Evolutionary conservation across 1,140 invertebrate genomes (phyloP), one percentile per base, ranked within the genome.

Genomic region (Pseudomyrmex concolor): DNA sequence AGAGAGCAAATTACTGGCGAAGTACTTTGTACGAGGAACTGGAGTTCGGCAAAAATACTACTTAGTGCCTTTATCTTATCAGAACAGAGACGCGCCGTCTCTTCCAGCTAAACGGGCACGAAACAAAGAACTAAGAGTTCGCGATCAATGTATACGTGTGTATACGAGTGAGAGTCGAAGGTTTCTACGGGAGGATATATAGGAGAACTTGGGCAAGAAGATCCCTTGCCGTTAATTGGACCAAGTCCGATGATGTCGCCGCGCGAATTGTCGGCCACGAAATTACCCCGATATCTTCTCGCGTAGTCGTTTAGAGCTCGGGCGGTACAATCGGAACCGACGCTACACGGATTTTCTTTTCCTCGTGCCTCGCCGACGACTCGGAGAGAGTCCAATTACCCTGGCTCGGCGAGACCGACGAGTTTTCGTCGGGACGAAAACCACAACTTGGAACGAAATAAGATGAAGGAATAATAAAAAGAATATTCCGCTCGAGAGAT

Each of bases 251-350:
- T 88, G 86, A 87, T 85, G 84, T 54, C 67, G 81, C 82, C 84
- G 84, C 68, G 88, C 86, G 84, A 88, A 90, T 90, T 84, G 83
- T 88, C 86, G 73, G 45, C 83, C 88, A 85, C 85, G 76, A 83
- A 89, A 90, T 90, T 90, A 89, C 82, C 83, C 68, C 86, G 85
- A 90, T 91, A 89, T 84, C 78, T 86, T 83, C 63, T 84, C 84
- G 55, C 48, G 55, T 68, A 51, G 60, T 77, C 59, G 34, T 87
- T 88, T 84, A 54, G 51, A 71, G 60, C 45, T n/a, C 15, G 15
- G 7, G 13, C 59, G 45, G 71, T 83, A 86, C 68, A 82, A 82
- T 72, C 70, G 57, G 78, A 72, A 12, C 50, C 70, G 60, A 22
- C 9, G 50, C 66, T 71, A 54, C 72, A 50, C 71, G 67, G 74